These are phyloP conservation scores for Malacosoma neustria DNA, from an alignment of 2,888 invertebrate species.

Conservation along the genomic window DNA sequence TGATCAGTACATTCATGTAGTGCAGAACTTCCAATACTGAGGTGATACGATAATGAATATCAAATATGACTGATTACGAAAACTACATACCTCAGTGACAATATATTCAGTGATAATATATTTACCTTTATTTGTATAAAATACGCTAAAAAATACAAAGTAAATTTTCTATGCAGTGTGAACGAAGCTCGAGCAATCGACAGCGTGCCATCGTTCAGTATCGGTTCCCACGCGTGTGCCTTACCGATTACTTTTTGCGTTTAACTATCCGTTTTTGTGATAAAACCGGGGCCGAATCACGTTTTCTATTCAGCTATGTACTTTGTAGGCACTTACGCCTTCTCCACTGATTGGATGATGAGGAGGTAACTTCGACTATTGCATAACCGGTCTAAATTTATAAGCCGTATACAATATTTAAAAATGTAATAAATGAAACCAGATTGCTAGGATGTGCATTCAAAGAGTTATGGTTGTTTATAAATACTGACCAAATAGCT, in stretches of 20 bases:
- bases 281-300: slow-evolving; percentile 62
- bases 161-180: too few relatives aligned
- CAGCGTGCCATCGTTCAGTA: slow-evolving; percentile 11
- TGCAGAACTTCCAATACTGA: too few relatives aligned
- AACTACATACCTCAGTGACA: too few relatives aligned
- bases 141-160: too few relatives aligned
- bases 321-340: slow-evolving; percentile 25
- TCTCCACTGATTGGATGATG: slow-evolving; percentile 21
- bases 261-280: slow-evolving; percentile 47
- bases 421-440: neutral
- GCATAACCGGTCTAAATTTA: slow-evolving; percentile 7
- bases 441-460: too few relatives aligned
- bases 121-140: too few relatives aligned
- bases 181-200: slow-evolving; percentile 15
- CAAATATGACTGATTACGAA: too few relatives aligned
- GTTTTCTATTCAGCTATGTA: slow-evolving; percentile 54
- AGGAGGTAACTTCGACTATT: slow-evolving; percentile 16
- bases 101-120: too few relatives aligned
- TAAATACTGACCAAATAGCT: too few relatives aligned
- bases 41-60: too few relatives aligned
- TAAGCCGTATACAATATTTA: neutral
- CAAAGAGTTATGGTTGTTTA: too few relatives aligned
- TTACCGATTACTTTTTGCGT: slow-evolving; percentile 63
- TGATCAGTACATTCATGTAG: too few relatives aligned
- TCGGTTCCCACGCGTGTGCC: slow-evolving; percentile 69